Conservation (phyloP, 2,113 vertebrate species). For the Bombycilla garrulus region DNA sequence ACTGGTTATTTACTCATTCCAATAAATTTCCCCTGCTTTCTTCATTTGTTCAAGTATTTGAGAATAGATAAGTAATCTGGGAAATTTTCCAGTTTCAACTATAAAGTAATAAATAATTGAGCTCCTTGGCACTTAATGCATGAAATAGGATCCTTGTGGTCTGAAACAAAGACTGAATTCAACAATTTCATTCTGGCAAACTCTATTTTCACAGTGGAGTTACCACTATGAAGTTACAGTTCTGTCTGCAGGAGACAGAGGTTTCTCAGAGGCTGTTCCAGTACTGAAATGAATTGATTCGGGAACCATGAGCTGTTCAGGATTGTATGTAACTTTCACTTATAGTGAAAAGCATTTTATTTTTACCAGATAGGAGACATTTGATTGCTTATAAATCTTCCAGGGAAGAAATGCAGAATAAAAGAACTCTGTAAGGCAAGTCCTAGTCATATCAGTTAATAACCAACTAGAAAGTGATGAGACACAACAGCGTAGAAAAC, state of each 20-base stretch:
- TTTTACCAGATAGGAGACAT: not conserved
- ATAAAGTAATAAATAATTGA: constrained; percentile 17
- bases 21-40: not conserved
- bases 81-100: constrained; percentile 17
- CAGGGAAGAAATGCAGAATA: not conserved
- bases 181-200: not conserved
- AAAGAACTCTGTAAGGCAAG: not conserved
- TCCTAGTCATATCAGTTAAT: not conserved
- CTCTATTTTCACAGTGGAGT: not conserved
- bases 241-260: not conserved
- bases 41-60: not conserved
- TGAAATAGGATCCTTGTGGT: constrained; percentile 16
- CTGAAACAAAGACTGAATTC: constrained; percentile 24
- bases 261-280: constrained; percentile 16
- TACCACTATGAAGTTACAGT: not conserved
- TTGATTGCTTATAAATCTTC: not conserved
- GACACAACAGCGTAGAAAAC: not conserved
- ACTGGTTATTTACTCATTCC: constrained; percentile 5
- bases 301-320: not conserved
- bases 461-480: not conserved
- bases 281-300: constrained; percentile 20
- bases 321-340: not conserved
- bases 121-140: not conserved
- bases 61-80: constrained; percentile 6
- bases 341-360: not conserved